These are phyloP conservation scores for Helogale parvula DNA, from an alignment of 2,113 vertebrate genomes.

Conservation along the genomic window DNA sequence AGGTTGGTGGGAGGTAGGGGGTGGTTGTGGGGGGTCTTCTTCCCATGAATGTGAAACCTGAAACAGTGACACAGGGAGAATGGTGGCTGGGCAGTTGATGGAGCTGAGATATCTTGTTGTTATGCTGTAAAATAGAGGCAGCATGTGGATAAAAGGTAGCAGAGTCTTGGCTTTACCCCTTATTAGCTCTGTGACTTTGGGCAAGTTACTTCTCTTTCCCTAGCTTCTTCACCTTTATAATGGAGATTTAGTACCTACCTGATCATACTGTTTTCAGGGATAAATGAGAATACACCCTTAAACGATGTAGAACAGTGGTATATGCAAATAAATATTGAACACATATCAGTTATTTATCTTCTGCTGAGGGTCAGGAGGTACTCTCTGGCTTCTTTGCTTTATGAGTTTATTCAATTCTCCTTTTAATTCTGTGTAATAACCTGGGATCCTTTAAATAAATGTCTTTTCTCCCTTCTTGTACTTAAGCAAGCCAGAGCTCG, in stretches of 20 bases:
- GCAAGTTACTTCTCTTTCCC: neutral
- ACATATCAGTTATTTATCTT: neutral
- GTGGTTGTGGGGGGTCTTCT: neutral
- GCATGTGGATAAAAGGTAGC: too few relatives aligned
- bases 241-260: neutral
- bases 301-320: neutral
- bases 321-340: neutral
- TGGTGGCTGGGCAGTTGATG: neutral
- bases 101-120: too few relatives aligned
- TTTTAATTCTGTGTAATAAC: constrained; percentile 17
- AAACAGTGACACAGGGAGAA: neutral
- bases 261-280: neutral
- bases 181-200: neutral
- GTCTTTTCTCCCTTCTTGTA: neutral
- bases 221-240: neutral
- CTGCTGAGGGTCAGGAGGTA: neutral
- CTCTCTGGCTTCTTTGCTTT: neutral
- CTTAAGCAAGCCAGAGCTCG: neutral
- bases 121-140: neutral
- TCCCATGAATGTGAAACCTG: neutral
- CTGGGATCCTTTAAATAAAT: neutral
- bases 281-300: neutral
- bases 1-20: neutral
- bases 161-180: neutral
- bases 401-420: neutral